phyloP scores from a whole-genome alignment of 2,113 vertebrate species.

The Thermophis baileyi region DNA sequence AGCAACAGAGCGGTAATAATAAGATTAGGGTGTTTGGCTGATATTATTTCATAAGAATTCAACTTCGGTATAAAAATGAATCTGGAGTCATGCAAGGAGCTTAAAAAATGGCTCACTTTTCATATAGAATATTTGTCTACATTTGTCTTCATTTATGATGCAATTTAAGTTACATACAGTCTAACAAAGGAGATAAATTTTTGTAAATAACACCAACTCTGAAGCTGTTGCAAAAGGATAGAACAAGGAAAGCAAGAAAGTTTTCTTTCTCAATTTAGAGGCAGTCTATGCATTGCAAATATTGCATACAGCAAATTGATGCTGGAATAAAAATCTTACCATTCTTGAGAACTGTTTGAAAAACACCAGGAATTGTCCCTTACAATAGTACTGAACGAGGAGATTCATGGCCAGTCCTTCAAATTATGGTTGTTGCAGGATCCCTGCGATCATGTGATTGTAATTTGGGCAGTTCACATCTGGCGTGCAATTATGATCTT shows the following conservation, averaged over 20 bases:
- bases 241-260: neutral
- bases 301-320: neutral
- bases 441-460: neutral
- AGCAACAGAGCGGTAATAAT: neutral
- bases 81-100: neutral
- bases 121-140: neutral
- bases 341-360: neutral
- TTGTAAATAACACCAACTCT: neutral
- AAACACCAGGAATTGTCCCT: neutral
- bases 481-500: neutral
- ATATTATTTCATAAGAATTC: neutral
- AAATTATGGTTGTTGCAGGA: neutral
- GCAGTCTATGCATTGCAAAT: neutral
- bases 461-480: neutral
- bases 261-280: neutral
- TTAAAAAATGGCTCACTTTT: neutral
- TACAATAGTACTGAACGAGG: neutral
- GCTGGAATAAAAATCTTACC: neutral
- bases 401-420: neutral
- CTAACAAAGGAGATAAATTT: neutral
- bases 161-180: neutral
- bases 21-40: neutral
- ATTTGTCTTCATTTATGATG: constrained; percentile 9
- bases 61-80: neutral
- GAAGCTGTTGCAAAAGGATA: neutral